Evolutionary conservation across 2,113 vertebrate genomes (phyloP).

Genomic region (Catharus fuscescens): DNA sequence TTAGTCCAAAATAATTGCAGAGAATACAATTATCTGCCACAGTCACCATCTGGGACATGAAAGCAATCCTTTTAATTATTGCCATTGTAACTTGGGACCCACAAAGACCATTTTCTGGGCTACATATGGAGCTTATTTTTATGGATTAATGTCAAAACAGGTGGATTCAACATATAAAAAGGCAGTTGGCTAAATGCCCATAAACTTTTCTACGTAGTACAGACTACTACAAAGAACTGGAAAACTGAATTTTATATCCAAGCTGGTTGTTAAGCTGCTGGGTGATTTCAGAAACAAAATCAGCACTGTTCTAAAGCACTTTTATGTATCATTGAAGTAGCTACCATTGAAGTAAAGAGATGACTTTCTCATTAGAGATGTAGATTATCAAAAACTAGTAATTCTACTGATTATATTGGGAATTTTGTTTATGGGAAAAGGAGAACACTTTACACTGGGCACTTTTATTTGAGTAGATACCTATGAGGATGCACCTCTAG

Average conservation of each 20-base stretch:
- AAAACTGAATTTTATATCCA: background rate
- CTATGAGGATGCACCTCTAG: background rate
- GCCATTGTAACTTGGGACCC: conserved; percentile 20
- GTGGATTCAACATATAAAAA: conserved; percentile 2
- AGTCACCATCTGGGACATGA: conserved; percentile 54
- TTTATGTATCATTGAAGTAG: conserved; percentile 30
- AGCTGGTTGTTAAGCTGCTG: background rate
- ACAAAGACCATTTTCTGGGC: background rate
- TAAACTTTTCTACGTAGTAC: background rate
- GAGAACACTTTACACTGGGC: background rate
- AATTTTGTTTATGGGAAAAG: background rate
- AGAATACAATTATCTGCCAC: conserved; percentile 32
- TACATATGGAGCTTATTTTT: conserved; percentile 28
- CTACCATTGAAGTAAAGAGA: conserved; percentile 6
- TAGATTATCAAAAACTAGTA: conserved; percentile 16
- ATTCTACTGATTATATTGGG: background rate
- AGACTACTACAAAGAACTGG: background rate
- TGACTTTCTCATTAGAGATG: conserved; percentile 15
- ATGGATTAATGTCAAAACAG: conserved; percentile 20
- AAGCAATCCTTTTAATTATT: conserved; percentile 60
- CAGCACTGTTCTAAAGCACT: background rate
- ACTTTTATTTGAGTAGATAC: background rate
- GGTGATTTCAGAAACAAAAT: background rate
- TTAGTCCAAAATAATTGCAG: conserved; percentile 52
- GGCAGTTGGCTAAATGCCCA: background rate